phyloP scores from a whole-genome alignment of 2,888 invertebrate genomes.

The Allophyes oxyacanthae region DNA sequence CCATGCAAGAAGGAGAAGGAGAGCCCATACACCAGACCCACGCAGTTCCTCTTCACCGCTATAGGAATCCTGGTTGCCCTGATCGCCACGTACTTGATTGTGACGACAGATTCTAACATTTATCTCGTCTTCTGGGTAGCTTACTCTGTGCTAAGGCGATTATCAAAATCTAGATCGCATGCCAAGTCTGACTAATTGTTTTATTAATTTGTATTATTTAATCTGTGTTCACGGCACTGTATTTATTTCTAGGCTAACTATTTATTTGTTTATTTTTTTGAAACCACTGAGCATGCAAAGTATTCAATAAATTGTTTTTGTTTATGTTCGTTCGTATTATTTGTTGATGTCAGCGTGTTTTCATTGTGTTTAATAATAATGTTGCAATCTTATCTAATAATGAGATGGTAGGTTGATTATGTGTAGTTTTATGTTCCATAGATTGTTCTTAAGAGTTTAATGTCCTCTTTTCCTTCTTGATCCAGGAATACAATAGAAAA shows the following conservation, averaged over 20 bases:
- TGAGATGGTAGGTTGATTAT: neutral
- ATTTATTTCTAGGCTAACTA: conserved; percentile 55
- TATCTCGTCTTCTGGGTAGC: conserved; percentile 81
- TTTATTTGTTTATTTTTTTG: conserved; percentile 57
- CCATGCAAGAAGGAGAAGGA: conserved; percentile 59
- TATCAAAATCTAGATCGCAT: conserved; percentile 66
- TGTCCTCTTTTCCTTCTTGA: too few species aligned
- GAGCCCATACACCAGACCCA: conserved; percentile 28
- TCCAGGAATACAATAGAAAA: too few species aligned
- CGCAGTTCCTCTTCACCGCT: conserved; percentile 67
- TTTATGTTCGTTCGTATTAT: conserved; percentile 36
- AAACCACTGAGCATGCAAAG: conserved; percentile 48
- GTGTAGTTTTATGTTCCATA: too few species aligned
- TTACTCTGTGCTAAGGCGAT: conserved; percentile 78
- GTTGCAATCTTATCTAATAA: neutral
- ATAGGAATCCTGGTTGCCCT: conserved; percentile 77
- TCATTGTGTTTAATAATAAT: conserved; percentile 5
- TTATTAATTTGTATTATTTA: conserved; percentile 4
- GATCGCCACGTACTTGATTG: conserved; percentile 76
- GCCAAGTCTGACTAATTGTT: conserved; percentile 66
- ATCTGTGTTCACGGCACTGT: conserved; percentile 35
- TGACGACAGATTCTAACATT: conserved; percentile 77
- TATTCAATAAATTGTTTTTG: conserved; percentile 54
- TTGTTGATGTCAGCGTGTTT: conserved; percentile 17
- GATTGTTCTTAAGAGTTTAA: too few species aligned